Percentiles rank a stretch among this genome's conserved stretches.
Conservation (phyloP, 2,797 vertebrate genomes). For the Lacerta bilineata region DNA sequence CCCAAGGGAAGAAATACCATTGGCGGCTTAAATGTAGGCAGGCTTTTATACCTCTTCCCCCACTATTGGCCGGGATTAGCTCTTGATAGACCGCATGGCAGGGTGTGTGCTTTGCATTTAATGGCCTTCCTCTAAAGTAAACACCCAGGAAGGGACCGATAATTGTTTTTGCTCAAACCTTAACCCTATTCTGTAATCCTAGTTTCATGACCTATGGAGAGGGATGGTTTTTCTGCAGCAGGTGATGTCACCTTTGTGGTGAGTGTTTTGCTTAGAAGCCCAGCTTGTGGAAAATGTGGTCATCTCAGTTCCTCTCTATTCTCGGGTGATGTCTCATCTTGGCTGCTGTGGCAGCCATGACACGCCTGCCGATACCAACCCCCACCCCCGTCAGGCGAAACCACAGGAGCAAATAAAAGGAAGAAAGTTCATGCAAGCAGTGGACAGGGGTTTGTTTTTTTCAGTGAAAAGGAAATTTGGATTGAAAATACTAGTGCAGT, state of each 20-base stretch:
- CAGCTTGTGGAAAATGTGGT: neutral
- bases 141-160: neutral
- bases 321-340: conserved; percentile 20
- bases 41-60: neutral
- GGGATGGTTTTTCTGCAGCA: neutral
- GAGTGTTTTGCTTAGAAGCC: neutral
- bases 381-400: neutral
- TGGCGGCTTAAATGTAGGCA: neutral
- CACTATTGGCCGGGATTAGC: no score
- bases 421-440: neutral
- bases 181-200: neutral
- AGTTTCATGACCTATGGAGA: conserved; percentile 9
- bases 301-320: neutral
- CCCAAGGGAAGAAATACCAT: neutral
- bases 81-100: neutral
- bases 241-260: neutral
- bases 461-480: neutral
- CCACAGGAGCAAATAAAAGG: conserved; percentile 12
- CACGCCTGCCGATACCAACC: neutral
- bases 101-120: neutral
- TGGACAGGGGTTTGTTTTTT: neutral
- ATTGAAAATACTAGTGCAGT: neutral
- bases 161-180: neutral
- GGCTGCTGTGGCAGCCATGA: neutral
- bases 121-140: neutral